These are phyloP conservation scores for Brevimyrus niger DNA, from an alignment of 2,113 vertebrate species.

Conservation along the genomic window DNA sequence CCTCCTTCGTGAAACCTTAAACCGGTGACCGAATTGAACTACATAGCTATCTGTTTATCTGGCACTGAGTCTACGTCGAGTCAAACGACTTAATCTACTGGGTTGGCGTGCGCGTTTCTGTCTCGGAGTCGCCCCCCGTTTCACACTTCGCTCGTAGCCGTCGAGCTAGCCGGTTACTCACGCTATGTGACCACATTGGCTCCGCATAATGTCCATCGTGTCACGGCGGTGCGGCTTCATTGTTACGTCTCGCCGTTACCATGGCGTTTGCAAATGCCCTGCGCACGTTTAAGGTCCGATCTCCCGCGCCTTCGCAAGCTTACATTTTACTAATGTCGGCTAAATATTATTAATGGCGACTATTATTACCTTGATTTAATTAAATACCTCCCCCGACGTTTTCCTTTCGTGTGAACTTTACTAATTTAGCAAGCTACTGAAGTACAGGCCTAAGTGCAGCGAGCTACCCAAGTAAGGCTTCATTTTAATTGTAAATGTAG, in stretches of 20 bases:
- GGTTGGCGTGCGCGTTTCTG: background rate
- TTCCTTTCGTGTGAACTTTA: conserved; percentile 39
- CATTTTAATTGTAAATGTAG: background rate
- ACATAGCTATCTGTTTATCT: background rate
- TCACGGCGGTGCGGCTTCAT: conserved; percentile 15
- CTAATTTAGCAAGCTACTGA: background rate
- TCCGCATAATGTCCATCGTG: background rate
- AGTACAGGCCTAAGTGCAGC: background rate
- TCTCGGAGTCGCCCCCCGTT: background rate
- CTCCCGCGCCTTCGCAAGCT: background rate
- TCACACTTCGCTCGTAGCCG: background rate
- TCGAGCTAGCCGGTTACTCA: background rate
- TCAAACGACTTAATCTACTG: background rate
- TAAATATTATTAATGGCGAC: conserved; percentile 2
- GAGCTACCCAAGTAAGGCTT: background rate
- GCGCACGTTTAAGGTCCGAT: background rate
- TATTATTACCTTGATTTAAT: conserved; percentile 18
- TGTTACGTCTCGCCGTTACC: conserved; percentile 44
- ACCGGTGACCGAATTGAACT: background rate
- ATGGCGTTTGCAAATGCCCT: conserved; percentile 35
- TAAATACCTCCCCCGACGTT: conserved; percentile 19
- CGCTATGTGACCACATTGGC: background rate
- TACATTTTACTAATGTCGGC: background rate
- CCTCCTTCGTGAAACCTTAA: conserved; percentile 48
- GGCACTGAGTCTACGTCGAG: background rate